A percentile compares a stretch with the other conserved stretches of the same genome.
Conservation (phyloP, 2,113 vertebrate species). For the Arothron firmamentum region DNA sequence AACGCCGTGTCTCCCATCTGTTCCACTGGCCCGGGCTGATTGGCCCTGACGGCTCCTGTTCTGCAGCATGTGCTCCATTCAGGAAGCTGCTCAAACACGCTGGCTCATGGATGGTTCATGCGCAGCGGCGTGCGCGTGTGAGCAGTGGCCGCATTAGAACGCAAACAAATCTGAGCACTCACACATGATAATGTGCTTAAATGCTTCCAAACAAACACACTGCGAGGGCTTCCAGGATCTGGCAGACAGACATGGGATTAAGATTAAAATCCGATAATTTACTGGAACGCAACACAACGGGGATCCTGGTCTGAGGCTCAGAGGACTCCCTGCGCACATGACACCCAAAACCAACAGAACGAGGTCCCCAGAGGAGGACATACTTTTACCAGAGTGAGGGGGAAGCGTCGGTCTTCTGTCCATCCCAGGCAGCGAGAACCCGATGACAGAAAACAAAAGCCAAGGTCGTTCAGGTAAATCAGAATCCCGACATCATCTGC, state of each 20-base stretch:
- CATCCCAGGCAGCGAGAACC: conserved; percentile 12
- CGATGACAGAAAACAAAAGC: conserved; percentile 2
- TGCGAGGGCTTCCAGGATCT: conserved; percentile 14
- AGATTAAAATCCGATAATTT: conserved; percentile 16
- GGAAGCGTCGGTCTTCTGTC: background rate
- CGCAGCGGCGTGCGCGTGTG: conserved; percentile 15
- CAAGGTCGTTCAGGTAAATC: conserved; percentile 49
- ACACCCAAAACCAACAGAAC: background rate
- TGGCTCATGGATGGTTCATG: conserved; percentile 37
- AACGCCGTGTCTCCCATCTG: conserved; percentile 54
- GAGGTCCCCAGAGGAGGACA: conserved; percentile 17
- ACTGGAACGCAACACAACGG: background rate
- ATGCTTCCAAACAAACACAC: background rate
- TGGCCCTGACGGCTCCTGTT: conserved; percentile 42
- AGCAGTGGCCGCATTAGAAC: conserved; percentile 4
- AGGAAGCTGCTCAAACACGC: conserved; percentile 38
- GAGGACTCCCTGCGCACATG: conserved; percentile 1
- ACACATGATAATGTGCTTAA: conserved; percentile 10
- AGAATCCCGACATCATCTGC: conserved; percentile 30
- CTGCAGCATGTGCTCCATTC: conserved; percentile 52
- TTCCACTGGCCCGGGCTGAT: conserved; percentile 40
- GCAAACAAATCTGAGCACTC: background rate
- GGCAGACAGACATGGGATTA: conserved; percentile 13
- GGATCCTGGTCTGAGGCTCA: background rate
- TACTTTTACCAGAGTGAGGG: conserved; percentile 38